phyloP scores from a whole-genome alignment of 2,113 vertebrate genomes.

The Zosterops hypoxanthus region DNA sequence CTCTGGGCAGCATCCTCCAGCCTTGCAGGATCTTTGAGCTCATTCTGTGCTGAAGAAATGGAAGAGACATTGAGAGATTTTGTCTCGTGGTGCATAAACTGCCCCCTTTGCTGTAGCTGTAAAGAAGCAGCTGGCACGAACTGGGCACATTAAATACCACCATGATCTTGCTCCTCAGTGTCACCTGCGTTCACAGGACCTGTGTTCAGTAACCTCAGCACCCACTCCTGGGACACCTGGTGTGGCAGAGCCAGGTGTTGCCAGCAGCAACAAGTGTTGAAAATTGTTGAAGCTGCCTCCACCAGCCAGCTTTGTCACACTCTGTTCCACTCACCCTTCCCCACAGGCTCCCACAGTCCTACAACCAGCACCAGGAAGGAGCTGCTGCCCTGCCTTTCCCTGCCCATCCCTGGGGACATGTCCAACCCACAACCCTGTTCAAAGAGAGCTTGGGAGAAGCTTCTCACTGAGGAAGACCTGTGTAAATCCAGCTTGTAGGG shows the following conservation, averaged over 20 bases:
- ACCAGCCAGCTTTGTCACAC: rapidly evolving
- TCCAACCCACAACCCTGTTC: neutral
- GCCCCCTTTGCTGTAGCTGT: neutral
- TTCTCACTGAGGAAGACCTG: neutral
- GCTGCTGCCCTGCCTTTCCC: neutral
- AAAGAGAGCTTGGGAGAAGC: neutral
- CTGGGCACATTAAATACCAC: neutral
- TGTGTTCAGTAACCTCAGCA: neutral
- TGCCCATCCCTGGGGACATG: neutral
- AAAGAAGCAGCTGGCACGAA: neutral
- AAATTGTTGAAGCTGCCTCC: neutral
- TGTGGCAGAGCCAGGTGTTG: neutral
- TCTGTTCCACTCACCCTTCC: neutral
- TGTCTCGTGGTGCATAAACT: neutral
- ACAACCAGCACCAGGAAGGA: neutral
- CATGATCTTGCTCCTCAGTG: neutral
- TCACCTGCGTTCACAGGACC: neutral
- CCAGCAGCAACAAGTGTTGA: neutral
- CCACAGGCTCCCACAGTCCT: neutral
- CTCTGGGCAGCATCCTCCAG: neutral
- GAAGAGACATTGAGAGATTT: neutral
- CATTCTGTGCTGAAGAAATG: neutral
- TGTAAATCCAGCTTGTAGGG: neutral
- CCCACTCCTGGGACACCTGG: neutral
- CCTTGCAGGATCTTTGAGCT: neutral